A percentile compares a stretch with the other conserved stretches of the same genome.
These are phyloP conservation scores for Phodopus roborovskii DNA, from an alignment of 2,113 vertebrate species.

Conservation along the genomic window DNA sequence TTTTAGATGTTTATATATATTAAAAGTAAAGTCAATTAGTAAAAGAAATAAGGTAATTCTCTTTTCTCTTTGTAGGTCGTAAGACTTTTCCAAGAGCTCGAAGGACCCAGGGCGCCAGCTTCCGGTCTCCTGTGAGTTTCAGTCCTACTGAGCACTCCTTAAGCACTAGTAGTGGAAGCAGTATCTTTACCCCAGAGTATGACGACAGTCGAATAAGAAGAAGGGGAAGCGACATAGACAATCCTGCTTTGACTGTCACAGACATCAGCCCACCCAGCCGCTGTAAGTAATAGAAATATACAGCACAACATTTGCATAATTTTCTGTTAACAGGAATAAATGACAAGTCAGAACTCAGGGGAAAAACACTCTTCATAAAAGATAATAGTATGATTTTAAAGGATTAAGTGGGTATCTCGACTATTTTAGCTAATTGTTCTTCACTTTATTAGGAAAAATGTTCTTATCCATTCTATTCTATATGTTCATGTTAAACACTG, in stretches of 20 bases:
- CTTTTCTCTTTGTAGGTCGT: conserved; percentile 88
- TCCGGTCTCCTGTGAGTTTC: conserved; percentile 96
- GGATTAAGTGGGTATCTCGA: background rate
- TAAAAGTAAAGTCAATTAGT: conserved; percentile 13
- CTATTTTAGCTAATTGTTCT: conserved; percentile 13
- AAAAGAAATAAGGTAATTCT: conserved; percentile 33
- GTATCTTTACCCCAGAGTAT: conserved; percentile 94
- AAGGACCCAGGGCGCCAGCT: conserved; percentile 94
- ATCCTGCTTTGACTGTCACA: conserved; percentile 95
- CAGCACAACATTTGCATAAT: background rate
- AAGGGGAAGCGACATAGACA: conserved; percentile 96
- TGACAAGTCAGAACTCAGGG: background rate
- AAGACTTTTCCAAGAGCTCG: conserved; percentile 98
- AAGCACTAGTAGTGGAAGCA: conserved; percentile 98
- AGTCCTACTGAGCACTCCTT: conserved; percentile 96
- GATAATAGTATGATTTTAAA: background rate
- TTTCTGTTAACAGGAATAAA: conserved; percentile 35
- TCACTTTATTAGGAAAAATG: conserved; percentile 35
- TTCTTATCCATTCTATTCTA: background rate
- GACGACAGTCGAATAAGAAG: conserved; percentile 93
- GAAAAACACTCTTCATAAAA: conserved; percentile 6
- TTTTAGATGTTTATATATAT: conserved; percentile 29
- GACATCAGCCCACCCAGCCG: conserved; percentile 99
- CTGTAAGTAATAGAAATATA: conserved; percentile 89
- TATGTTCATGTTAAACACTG: background rate